Conservation (phyloP, 37 sponge, comb jelly and placozoan species). For the Chondrosia reniformis region DNA sequence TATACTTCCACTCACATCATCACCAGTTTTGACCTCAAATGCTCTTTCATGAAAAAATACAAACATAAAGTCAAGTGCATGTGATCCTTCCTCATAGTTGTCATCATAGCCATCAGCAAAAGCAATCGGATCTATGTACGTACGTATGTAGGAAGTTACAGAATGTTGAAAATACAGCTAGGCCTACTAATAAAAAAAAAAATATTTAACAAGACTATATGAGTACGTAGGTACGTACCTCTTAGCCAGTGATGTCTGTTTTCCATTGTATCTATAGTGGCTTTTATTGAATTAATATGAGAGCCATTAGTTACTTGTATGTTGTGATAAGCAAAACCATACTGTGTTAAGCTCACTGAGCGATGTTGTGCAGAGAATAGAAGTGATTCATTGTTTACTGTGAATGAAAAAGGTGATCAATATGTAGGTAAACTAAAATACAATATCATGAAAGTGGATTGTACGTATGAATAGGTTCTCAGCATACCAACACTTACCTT, state of each 20-base stretch:
- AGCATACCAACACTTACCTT: too few relatives aligned
- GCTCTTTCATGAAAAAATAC: slow-evolving; percentile 12
- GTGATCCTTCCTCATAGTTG: not conserved
- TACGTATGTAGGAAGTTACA: not conserved
- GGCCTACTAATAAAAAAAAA: too few relatives aligned
- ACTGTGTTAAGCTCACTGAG: not conserved
- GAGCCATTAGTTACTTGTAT: not conserved
- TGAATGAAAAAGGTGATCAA: not conserved
- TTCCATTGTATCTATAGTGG: not conserved
- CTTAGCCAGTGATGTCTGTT: slow-evolving; percentile 6
- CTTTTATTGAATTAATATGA: not conserved
- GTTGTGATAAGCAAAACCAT: slow-evolving; percentile 15
- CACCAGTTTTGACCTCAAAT: slow-evolving; percentile 8
- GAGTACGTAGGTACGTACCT: not conserved
- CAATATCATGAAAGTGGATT: too few relatives aligned
- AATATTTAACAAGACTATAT: too few relatives aligned
- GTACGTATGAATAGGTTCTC: too few relatives aligned
- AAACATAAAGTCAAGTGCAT: slow-evolving; percentile 2
- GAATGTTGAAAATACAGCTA: too few relatives aligned
- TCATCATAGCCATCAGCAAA: slow-evolving; percentile 16
- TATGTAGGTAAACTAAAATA: too few relatives aligned
- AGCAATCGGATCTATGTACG: not conserved
- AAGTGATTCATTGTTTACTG: not conserved
- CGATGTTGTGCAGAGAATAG: slow-evolving; percentile 18
- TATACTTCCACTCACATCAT: not conserved